Evolutionary conservation across 2,888 invertebrate species (phyloP), one percentile per base, ranked within the genome.

Genomic region (Megamerina dolium): DNA sequence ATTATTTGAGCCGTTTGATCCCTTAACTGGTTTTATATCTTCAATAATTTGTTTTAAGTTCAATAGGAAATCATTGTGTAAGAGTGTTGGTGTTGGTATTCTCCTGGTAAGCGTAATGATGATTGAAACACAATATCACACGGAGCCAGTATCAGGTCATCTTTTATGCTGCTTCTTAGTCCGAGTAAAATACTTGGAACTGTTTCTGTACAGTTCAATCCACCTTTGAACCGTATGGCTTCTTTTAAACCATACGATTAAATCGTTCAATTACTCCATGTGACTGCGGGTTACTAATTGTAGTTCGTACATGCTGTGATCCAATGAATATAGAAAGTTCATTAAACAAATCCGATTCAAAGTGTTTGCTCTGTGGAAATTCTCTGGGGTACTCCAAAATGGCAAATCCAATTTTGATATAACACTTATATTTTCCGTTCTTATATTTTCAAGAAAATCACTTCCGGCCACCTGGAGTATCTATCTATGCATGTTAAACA

Each of bases 51-150:
- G n/a, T n/a, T 30, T 30, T 33, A 33, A 17, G 17, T 33, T 6
- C 16, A 16, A 18, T 10, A 33, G 16, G 12, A 33, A 33, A 6
- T 33, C 16, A 33, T 4, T 16, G n/a, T n/a, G n/a, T n/a, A n/a
- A n/a, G 16, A 6, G n/a, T 14, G 17, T 16, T 33, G n/a, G 13
- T 14, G 12, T 14, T 16, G 17, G 17, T 17, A 33, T 33, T 33
- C 33, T 33, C 33, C 33, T 14, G 33, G 33, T 18, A 33, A 33
- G 17, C 33, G 33, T 16, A 33, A 30, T 5, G 30, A 5, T 12
- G 12, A 30, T 13, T 14, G 13, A 30, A 8, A 30, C 17, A 34
- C 34, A n/a, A 16, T 6, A 17, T 16, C 17, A 5, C 34, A 17
- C 5, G 19, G 17, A 4, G 18, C 34, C 4, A 34, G 18, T n/a